Conservation (phyloP, 2,888 invertebrate genomes). For the Tipula unca region DNA sequence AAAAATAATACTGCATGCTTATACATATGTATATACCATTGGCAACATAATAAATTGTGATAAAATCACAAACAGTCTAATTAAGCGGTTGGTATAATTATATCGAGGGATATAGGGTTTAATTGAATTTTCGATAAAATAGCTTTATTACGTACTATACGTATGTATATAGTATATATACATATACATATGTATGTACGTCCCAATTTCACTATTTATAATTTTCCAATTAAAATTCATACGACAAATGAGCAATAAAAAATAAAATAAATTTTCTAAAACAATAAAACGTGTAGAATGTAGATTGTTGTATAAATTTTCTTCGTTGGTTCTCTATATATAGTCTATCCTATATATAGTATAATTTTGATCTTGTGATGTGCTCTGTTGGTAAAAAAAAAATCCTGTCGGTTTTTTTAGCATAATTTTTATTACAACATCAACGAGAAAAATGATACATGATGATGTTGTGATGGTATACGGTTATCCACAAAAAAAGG, state of each 20-base stretch:
- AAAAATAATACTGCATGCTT: neutral
- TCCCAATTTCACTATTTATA: neutral
- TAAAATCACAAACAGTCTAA: neutral
- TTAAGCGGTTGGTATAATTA: neutral
- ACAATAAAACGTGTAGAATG: neutral
- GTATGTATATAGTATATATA: too few species aligned
- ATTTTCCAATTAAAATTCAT: slow-evolving; percentile 14
- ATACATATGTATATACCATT: neutral
- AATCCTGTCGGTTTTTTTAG: neutral
- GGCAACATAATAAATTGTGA: neutral
- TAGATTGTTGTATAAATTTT: neutral
- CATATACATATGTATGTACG: neutral
- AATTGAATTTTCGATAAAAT: neutral
- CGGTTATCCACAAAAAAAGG: neutral
- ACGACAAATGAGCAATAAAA: neutral
- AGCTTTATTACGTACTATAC: neutral
- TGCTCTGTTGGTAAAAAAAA: neutral
- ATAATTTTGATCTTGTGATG: neutral
- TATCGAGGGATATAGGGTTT: neutral
- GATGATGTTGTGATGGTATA: neutral
- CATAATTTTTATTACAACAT: neutral
- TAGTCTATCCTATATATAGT: neutral
- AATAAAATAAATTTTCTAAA: neutral
- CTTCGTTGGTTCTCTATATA: neutral
- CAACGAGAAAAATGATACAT: neutral